Percentiles rank a stretch among this genome's conserved stretches.
phyloP scores from a whole-genome alignment of 1,140 invertebrate genomes.

The Aphis craccivora region DNA sequence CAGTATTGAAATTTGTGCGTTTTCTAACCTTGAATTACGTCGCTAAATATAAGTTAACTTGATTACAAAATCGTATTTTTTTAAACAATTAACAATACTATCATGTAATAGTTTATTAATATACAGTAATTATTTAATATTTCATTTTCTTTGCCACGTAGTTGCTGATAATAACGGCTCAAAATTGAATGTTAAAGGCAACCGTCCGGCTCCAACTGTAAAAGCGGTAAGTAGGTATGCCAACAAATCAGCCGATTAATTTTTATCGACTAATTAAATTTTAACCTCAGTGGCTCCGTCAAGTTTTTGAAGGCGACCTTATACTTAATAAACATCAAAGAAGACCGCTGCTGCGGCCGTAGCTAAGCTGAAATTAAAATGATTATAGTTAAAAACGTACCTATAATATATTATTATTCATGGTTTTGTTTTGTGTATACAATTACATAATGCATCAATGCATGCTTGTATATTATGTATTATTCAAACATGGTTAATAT shows the following conservation, averaged over 20 bases:
- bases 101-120: too few species aligned
- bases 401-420: neutral
- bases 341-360: neutral
- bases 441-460: neutral
- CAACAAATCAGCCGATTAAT: neutral
- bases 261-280: neutral
- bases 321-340: neutral
- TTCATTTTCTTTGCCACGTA: neutral
- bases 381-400: neutral
- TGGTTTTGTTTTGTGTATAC: neutral
- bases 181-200: neutral
- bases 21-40: neutral
- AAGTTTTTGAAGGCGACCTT: neutral
- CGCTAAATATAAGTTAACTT: neutral
- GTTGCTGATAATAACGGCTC: neutral
- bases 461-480: neutral
- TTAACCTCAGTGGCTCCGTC: neutral
- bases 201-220: neutral
- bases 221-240: neutral
- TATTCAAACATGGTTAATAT: neutral
- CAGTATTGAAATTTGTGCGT: neutral
- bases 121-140: neutral
- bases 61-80: neutral
- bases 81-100: neutral
- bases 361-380: neutral